Conservation (phyloP, 2,797 vertebrate genomes). For the Anguilla obscura region DNA sequence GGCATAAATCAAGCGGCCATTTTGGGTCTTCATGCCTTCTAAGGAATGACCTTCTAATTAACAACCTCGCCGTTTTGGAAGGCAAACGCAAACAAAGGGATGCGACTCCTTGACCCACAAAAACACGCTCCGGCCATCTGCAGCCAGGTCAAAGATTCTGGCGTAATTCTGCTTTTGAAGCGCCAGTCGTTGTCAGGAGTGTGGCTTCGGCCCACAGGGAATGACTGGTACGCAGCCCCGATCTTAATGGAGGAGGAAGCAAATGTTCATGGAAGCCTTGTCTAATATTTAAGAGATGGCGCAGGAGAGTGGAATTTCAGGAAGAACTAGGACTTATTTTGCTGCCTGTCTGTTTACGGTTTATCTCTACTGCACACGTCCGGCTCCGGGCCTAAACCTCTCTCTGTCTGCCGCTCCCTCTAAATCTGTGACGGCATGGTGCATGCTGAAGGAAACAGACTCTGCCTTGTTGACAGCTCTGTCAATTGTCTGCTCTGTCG, state of each 20-base stretch:
- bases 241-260: not conserved
- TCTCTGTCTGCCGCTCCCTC: not conserved
- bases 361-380: not conserved
- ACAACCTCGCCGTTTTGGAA: not conserved
- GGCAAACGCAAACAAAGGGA: not conserved
- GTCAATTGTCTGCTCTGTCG: conserved; percentile 3
- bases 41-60: not conserved
- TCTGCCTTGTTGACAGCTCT: conserved; percentile 11
- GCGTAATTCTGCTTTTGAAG: not conserved
- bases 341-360: not conserved
- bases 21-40: not conserved
- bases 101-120: not conserved
- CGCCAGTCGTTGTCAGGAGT: not conserved
- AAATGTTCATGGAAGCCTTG: not conserved
- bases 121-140: not conserved
- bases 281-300: not conserved
- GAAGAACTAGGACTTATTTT: not conserved
- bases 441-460: not conserved
- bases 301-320: not conserved
- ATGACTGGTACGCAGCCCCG: not conserved
- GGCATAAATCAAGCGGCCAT: conserved; percentile 7
- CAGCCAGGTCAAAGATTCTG: not conserved
- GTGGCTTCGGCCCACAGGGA: not conserved
- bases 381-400: not conserved
- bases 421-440: not conserved